Evolutionary conservation across 2,888 invertebrate genomes (phyloP).

Genomic region (Entomobrya multifasciata): DNA sequence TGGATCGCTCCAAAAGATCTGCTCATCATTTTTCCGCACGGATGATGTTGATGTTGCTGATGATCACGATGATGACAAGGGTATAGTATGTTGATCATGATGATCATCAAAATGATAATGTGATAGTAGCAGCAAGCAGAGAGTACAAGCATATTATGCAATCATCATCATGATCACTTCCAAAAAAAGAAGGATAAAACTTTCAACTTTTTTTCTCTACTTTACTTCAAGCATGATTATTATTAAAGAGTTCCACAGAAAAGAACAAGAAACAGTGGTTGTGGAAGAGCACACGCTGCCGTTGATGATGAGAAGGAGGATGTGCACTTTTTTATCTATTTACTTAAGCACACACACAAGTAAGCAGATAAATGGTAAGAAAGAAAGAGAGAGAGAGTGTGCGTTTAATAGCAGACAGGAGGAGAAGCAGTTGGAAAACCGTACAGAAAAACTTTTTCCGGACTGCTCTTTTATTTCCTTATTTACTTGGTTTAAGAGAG

Average conservation of each 20-base stretch:
- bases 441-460: background rate
- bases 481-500: background rate
- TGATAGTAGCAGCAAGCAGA: background rate
- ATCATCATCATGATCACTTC: background rate
- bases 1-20: background rate
- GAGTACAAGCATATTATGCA: background rate
- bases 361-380: background rate
- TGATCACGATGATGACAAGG: constrained; percentile 1
- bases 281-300: background rate
- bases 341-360: background rate
- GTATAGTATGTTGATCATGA: background rate
- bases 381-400: constrained; percentile 10
- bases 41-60: constrained; percentile 16
- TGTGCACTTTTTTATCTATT: constrained; percentile 8
- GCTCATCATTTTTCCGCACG: constrained; percentile 31
- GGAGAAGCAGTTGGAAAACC: background rate
- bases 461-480: background rate
- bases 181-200: background rate
- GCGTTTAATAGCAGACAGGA: constrained; percentile 25
- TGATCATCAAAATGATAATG: constrained; percentile 45
- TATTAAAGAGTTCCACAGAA: background rate
- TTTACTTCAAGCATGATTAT: background rate
- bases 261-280: background rate
- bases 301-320: background rate
- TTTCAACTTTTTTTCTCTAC: background rate